Conservation (phyloP, 1,140 invertebrate species). For the Agraylea sexmaculata region DNA sequence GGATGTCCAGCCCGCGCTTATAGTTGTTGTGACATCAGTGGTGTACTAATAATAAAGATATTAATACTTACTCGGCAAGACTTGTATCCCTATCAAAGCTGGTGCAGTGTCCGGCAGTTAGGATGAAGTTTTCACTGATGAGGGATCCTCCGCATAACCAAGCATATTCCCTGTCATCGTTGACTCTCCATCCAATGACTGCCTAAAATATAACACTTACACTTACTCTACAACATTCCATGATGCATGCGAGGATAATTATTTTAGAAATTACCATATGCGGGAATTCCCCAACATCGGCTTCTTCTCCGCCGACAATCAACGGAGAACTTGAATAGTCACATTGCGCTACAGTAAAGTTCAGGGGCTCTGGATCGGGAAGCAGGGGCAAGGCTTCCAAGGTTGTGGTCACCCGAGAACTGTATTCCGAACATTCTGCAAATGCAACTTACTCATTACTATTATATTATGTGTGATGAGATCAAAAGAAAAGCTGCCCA, state of each 20-base stretch:
- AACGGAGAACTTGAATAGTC: slow-evolving; percentile 4
- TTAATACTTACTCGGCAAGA: neutral
- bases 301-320: slow-evolving; percentile 16
- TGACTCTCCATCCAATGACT: slow-evolving; percentile 6
- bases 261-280: slow-evolving; percentile 12
- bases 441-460: too few relatives aligned
- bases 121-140: slow-evolving; percentile 8
- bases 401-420: neutral
- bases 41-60: too few relatives aligned
- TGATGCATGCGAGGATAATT: neutral
- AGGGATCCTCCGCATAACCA: slow-evolving; percentile 12
- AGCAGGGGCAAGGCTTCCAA: slow-evolving; percentile 5
- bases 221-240: neutral
- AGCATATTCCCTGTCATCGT: too few relatives aligned
- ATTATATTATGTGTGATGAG: too few relatives aligned
- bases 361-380: slow-evolving; percentile 6
- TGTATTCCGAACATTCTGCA: slow-evolving; percentile 12
- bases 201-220: slow-evolving; percentile 3
- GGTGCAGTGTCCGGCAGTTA: slow-evolving; percentile 11
- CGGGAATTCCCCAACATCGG: slow-evolving; percentile 14
- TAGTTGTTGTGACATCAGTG: too few relatives aligned
- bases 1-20: too few relatives aligned
- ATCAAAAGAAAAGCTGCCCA: too few relatives aligned
- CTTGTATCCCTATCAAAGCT: neutral
- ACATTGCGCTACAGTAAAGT: slow-evolving; percentile 8